Evolutionary conservation across 2,888 invertebrate genomes (phyloP).

Genomic region (Hirtodrosophila trivittata): DNA sequence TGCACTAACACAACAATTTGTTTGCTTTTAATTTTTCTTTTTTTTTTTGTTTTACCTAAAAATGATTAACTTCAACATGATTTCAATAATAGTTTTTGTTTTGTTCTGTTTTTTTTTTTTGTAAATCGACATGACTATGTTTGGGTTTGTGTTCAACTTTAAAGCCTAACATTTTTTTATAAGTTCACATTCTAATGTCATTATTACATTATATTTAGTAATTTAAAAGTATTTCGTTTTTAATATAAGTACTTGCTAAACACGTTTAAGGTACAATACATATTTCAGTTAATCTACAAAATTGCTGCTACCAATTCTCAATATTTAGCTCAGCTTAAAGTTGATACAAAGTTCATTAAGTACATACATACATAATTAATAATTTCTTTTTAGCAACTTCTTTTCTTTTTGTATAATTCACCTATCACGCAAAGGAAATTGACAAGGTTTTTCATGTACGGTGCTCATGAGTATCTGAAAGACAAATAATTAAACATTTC

Average conservation of each 20-base stretch:
- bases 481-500: conserved; percentile 7
- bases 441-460: conserved; percentile 87
- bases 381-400: conserved; percentile 50
- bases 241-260: conserved; percentile 67
- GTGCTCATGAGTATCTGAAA: conserved; percentile 90
- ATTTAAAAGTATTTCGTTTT: conserved; percentile 72
- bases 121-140: conserved; percentile 60
- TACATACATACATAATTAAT: conserved; percentile 58
- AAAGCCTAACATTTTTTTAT: conserved; percentile 70
- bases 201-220: conserved; percentile 38
- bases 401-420: conserved; percentile 78
- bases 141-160: conserved; percentile 58
- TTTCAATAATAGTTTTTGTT: conserved; percentile 42
- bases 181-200: conserved; percentile 65
- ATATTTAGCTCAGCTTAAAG: conserved; percentile 77
- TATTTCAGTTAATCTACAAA: conserved; percentile 77
- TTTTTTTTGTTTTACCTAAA: conserved; percentile 38
- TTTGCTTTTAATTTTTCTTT: conserved; percentile 25
- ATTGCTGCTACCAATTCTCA: conserved; percentile 71
- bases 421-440: conserved; percentile 84
- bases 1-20: conserved; percentile 55
- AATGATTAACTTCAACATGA: conserved; percentile 63
- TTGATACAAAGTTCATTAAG: conserved; percentile 76
- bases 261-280: conserved; percentile 77
- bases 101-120: no score